Evolutionary conservation across 2,888 invertebrate species (phyloP), one percentile per base, ranked within the genome.

Genomic region (Phyto melanocephala): DNA sequence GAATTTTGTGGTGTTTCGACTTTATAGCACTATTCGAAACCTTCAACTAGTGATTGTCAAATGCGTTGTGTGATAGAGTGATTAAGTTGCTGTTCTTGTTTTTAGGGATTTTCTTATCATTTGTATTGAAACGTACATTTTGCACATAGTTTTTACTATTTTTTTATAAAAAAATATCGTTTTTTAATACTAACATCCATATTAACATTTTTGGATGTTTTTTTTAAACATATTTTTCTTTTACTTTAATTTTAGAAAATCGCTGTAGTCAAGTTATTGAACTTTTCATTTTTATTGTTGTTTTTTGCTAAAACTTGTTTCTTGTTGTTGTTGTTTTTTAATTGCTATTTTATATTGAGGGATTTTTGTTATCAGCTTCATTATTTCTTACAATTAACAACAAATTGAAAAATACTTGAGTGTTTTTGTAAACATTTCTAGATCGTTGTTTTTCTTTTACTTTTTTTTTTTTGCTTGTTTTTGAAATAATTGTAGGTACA

Each of bases 201-300:
- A 20, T 33, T 17, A 20, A 42, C 50, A 50, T 20, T 56, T 35
- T 33, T 3, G 33, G 13, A 58, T 28, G 3, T 56, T 58, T 20
- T 2, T 11, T 60, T 60, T 8, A 40, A 15, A 20, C 8, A 40
- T 22, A 22, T 17, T 33, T 35, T 35, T 50, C 6, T 28, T n/a
- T 8, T 56, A 35, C 40, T 8, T 42, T 11, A n/a, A 63, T 35
- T 67, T n/a, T 52, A 68, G 54, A 28, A 3, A 28, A 28, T 5
- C 28, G n/a, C 40, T 68, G 33, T 62, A 63, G 52, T 40, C 79
- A 79, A 72, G 79, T 79, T 74, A 67, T 67, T 79, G 67, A 79
- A 72, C 72, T 79, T 60, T 62, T 50, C 22, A 24, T 42, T 2
- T 67, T 70, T 37, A 2, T 15, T 22, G 13, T 52, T 37, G 22